Base-by-base conservation (phyloP, 2,888 invertebrate species). In the Quadriops clusia region DNA sequence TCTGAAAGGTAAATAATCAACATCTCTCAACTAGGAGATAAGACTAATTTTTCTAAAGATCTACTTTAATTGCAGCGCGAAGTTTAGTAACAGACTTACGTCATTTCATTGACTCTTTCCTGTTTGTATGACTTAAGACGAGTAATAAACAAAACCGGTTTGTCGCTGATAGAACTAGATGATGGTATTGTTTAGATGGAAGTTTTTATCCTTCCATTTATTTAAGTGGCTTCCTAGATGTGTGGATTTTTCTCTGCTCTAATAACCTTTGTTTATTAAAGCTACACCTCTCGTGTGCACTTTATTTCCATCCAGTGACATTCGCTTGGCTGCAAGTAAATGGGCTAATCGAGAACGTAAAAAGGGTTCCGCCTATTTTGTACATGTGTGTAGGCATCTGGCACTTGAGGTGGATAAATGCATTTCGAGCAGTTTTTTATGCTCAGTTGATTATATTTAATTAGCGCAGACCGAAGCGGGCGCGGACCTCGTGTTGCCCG, bases 1-100 rank as follows among this genome's bases (percentile, higher is more conserved):
- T 41, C 45, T 28, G 53, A 54, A 37, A 53, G 54, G 55, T 54
- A 42, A 41, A 46, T 42, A 24, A 18, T 15, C 29, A 17, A 16
- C 28, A 17, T 9, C 6, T 11, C 22, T 9, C 13, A 4, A 13
- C 13, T 9, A 13, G 14, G 21, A 24, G 18, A 29, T 30, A 34
- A 34, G n/a, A n/a, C n/a, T n/a, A n/a, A n/a, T n/a, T n/a, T n/a
- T n/a, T n/a, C n/a, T n/a, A n/a, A n/a, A n/a, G n/a, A 34, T 33
- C 13, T 28, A 23, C 22, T 33, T 28, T 17, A 33, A 34, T 29
- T 16, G 9, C 18, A 25, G 32, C 23, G 31, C 16, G 28, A 23
- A 31, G 29, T 32, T 28, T 32, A 34, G 23, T 34, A 33, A 33
- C 33, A 26, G 39, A 43, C 45, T 45, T 46, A 44, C 43, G 45